Percentiles rank a stretch among this genome's conserved stretches.
Evolutionary conservation across 2,888 invertebrate genomes (phyloP).

Genomic region (Phyllotreta striolata): DNA sequence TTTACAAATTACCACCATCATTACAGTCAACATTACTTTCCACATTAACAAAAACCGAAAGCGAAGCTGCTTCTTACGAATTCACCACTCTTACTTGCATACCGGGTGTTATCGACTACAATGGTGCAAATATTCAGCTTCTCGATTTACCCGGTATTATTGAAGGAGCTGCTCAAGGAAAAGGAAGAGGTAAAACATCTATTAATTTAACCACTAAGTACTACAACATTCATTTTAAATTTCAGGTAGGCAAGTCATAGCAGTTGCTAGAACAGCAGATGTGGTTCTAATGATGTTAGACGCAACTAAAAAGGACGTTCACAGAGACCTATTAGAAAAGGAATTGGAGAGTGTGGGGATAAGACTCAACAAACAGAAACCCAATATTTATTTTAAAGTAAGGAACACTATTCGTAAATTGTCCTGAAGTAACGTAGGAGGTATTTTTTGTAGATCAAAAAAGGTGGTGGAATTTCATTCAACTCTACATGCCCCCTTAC

Average conservation of each 20-base stretch:
- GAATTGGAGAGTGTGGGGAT: slow-evolving; percentile 99
- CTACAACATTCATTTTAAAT: too few relatives aligned
- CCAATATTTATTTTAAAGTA: slow-evolving; percentile 98
- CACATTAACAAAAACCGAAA: slow-evolving; percentile 94
- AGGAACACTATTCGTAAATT: slow-evolving; percentile 32
- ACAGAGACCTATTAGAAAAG: slow-evolving; percentile 87
- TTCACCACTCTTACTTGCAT: slow-evolving; percentile 99
- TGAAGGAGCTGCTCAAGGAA: slow-evolving; percentile 93
- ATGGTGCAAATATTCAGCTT: slow-evolving; percentile 97
- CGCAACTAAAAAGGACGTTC: slow-evolving; percentile 97
- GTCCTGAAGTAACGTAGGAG: not conserved
- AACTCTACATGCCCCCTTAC: slow-evolving; percentile 95
- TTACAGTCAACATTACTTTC: slow-evolving; percentile 90
- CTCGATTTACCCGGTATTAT: slow-evolving; percentile 99
- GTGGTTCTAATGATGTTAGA: slow-evolving; percentile 99
- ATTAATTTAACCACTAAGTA: too few relatives aligned
- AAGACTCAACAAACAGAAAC: slow-evolving; percentile 91
- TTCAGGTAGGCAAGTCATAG: slow-evolving; percentile 76
- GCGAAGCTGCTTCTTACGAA: slow-evolving; percentile 97
- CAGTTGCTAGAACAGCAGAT: slow-evolving; percentile 98
- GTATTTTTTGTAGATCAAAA: slow-evolving; percentile 74
- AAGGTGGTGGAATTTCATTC: slow-evolving; percentile 96
- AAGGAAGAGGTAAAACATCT: slow-evolving; percentile 56
- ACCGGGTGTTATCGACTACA: slow-evolving; percentile 98
- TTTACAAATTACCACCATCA: not conserved